phyloP scores from a whole-genome alignment of 2,113 vertebrate genomes.

The Hippocampus zosterae region DNA sequence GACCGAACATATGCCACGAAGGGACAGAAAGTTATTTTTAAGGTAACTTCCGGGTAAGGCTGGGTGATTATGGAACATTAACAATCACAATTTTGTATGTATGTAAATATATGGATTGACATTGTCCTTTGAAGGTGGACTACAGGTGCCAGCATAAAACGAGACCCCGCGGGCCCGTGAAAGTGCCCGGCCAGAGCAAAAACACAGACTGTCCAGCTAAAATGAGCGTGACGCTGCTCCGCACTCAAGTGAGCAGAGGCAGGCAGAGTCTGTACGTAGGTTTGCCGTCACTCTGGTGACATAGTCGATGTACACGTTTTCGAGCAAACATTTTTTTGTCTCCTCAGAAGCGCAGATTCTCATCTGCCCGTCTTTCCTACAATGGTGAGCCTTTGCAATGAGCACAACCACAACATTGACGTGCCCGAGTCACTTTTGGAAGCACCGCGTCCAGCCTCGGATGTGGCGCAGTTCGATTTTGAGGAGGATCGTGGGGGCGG shows the following conservation, averaged over 20 bases:
- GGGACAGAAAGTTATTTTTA: background rate
- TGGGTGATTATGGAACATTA: no score
- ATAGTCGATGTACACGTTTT: no score
- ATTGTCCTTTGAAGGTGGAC: background rate
- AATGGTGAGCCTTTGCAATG: background rate
- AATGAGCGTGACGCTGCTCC: background rate
- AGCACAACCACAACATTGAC: background rate
- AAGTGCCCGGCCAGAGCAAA: background rate
- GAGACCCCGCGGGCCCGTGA: background rate
- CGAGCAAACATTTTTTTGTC: no score
- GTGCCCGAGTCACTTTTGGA: background rate
- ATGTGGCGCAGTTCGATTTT: background rate
- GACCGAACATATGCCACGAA: background rate
- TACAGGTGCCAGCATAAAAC: background rate
- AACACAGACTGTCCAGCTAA: background rate
- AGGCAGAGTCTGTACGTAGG: background rate
- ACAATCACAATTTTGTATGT: no score
- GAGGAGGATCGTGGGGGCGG: background rate
- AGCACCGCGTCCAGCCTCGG: background rate
- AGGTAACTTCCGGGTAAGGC: background rate
- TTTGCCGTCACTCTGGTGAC: no score
- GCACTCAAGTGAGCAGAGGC: constrained; percentile 1
- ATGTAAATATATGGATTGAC: background rate
- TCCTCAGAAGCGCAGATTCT: background rate
- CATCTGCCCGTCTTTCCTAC: background rate